Evolutionary conservation across 2,113 vertebrate genomes (phyloP).

Genomic region (Megalops atlanticus): DNA sequence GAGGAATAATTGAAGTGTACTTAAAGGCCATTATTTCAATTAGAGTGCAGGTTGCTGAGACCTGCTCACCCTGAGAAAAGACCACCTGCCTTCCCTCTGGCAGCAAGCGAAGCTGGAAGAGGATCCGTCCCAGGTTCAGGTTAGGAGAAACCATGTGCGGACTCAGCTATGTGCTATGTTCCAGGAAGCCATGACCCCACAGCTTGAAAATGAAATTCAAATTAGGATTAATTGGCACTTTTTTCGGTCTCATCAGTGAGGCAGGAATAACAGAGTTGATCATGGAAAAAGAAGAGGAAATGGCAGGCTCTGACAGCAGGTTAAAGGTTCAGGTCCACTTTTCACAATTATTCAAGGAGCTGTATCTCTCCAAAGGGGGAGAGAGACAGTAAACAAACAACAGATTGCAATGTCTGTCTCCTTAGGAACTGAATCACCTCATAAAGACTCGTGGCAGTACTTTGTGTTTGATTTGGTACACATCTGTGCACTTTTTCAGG

Average conservation of each 20-base stretch:
- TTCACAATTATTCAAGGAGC: conserved; percentile 17
- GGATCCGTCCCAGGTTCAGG: not conserved
- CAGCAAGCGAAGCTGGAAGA: not conserved
- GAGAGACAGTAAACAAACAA: conserved; percentile 15
- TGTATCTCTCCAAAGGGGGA: not conserved
- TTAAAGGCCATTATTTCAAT: conserved; percentile 47
- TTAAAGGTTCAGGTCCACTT: conserved; percentile 4
- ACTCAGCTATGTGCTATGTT: conserved; percentile 10
- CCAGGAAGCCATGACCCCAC: not conserved
- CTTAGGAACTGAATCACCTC: not conserved
- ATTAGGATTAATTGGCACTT: conserved; percentile 22
- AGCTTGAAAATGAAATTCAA: conserved; percentile 24
- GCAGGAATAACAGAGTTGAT: conserved; percentile 5
- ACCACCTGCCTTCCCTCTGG: conserved; percentile 25
- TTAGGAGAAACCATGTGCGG: not conserved
- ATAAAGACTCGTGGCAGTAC: conserved; percentile 1
- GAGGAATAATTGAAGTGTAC: conserved; percentile 39
- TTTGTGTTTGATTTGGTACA: conserved; percentile 23
- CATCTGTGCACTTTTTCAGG: not conserved
- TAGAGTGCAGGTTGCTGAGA: conserved; percentile 40
- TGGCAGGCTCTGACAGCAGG: conserved; percentile 14
- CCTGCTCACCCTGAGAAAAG: conserved; percentile 22
- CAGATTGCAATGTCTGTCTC: not conserved
- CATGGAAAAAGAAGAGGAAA: not conserved
- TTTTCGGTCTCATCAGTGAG: conserved; percentile 8